phyloP scores from a whole-genome alignment of 1,140 invertebrate genomes.

The Cryptotermes secundus region DNA sequence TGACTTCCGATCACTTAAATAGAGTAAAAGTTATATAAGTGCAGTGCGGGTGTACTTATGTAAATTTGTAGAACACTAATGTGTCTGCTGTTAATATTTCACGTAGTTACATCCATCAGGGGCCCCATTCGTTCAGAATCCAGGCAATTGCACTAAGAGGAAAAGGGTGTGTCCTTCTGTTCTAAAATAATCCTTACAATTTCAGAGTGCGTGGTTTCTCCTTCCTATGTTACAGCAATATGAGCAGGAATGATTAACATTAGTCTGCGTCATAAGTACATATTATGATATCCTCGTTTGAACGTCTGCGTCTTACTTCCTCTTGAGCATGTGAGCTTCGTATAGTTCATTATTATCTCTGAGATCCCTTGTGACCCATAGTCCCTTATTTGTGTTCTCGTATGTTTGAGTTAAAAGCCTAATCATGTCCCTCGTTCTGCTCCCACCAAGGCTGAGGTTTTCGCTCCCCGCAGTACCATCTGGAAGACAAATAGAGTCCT shows the following conservation, averaged over 20 bases:
- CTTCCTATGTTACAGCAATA: background rate
- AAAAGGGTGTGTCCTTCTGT: background rate
- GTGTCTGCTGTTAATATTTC: too few relatives aligned
- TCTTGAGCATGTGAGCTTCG: too few relatives aligned
- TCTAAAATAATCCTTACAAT: background rate
- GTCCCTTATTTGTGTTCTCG: constrained; percentile 14
- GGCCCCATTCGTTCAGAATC: background rate
- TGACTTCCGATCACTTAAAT: too few relatives aligned
- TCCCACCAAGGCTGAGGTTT: background rate
- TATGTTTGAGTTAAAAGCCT: constrained; percentile 17
- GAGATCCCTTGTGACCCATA: constrained; percentile 9
- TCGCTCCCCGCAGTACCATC: background rate
- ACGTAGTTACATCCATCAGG: background rate
- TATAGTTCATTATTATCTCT: background rate
- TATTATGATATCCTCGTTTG: background rate
- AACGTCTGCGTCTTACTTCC: background rate
- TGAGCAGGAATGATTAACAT: background rate
- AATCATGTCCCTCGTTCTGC: constrained; percentile 3
- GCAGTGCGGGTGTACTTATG: too few relatives aligned
- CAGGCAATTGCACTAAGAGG: background rate
- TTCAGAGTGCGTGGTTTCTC: background rate
- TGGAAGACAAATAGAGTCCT: background rate
- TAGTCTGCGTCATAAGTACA: background rate
- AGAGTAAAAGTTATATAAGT: too few relatives aligned
- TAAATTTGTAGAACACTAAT: too few relatives aligned